Percentiles rank a stretch among this genome's conserved stretches.
phyloP scores from a whole-genome alignment of 2,888 invertebrate species.

The Ellobium chinense region DNA sequence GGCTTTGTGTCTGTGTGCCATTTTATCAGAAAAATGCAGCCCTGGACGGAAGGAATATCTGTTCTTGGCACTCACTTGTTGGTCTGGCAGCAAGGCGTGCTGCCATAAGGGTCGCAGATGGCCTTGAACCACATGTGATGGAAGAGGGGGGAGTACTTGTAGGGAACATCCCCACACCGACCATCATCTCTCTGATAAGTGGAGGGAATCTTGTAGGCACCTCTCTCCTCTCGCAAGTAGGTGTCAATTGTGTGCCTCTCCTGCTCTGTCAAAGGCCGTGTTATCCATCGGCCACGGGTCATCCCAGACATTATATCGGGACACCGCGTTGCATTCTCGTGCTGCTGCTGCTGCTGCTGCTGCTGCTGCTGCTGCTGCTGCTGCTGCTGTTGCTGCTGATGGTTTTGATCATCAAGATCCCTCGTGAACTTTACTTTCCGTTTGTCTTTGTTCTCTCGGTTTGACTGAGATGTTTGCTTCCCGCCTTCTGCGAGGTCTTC shows the following conservation, averaged over 20 bases:
- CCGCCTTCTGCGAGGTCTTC: too few relatives aligned
- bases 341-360: too few relatives aligned
- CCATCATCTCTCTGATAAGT: conserved; percentile 47
- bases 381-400: too few relatives aligned
- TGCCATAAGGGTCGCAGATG: conserved; percentile 44
- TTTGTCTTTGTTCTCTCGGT: too few relatives aligned
- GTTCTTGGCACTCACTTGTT: conserved; percentile 25
- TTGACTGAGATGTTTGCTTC: too few relatives aligned
- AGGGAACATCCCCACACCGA: conserved; percentile 41
- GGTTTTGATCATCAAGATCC: background rate
- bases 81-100: conserved; percentile 45
- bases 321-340: background rate
- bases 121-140: conserved; percentile 45
- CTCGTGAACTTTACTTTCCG: background rate
- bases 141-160: conserved; percentile 16
- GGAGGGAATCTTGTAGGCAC: conserved; percentile 27
- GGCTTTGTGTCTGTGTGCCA: too few relatives aligned
- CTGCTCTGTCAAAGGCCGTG: conserved; percentile 12
- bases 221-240: conserved; percentile 28
- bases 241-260: conserved; percentile 31
- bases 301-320: conserved; percentile 32
- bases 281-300: conserved; percentile 21
- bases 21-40: too few relatives aligned
- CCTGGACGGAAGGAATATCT: too few relatives aligned
- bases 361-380: too few relatives aligned